A percentile compares a stretch with the other conserved stretches of the same genome.
These are phyloP conservation scores for Napeogenes inachia DNA, from an alignment of 2,888 invertebrate species.

Conservation along the genomic window DNA sequence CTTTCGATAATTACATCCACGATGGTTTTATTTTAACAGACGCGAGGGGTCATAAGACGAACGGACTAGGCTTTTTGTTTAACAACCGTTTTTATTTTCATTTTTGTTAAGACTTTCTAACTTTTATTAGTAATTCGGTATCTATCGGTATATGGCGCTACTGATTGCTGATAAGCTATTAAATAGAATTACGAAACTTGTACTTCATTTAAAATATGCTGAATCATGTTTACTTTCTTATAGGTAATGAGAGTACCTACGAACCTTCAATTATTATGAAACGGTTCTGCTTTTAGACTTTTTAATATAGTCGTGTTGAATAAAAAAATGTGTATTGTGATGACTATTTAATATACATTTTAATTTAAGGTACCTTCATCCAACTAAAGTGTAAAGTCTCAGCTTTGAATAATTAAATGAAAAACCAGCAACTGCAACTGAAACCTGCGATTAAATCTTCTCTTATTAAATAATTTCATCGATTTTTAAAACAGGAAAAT, in stretches of 20 bases:
- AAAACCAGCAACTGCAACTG: too few relatives aligned
- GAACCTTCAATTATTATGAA: conserved; percentile 7
- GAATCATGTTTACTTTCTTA: conserved; percentile 20
- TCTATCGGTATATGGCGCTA: conserved; percentile 16
- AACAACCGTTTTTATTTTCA: conserved; percentile 52
- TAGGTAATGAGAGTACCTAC: conserved; percentile 13
- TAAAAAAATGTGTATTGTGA: background rate
- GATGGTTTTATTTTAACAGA: conserved; percentile 47
- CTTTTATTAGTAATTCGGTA: conserved; percentile 48
- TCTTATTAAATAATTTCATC: too few relatives aligned
- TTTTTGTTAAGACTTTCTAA: conserved; percentile 56
- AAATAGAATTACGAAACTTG: conserved; percentile 23
- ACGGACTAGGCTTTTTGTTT: conserved; percentile 37
- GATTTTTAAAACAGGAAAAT: too few relatives aligned
- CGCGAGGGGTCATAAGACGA: conserved; percentile 60
- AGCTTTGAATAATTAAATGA: too few relatives aligned
- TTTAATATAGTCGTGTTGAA: too few relatives aligned
- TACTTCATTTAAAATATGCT: conserved; percentile 21
- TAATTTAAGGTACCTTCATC: too few relatives aligned
- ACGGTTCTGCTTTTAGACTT: background rate
- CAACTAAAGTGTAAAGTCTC: too few relatives aligned
- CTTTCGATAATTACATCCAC: conserved; percentile 65
- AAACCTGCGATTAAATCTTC: too few relatives aligned
- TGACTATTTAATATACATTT: background rate
- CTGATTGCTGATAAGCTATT: conserved; percentile 29